These are phyloP conservation scores for Eupithecia insigniata DNA, from an alignment of 2,888 invertebrate species.

Conservation along the genomic window DNA sequence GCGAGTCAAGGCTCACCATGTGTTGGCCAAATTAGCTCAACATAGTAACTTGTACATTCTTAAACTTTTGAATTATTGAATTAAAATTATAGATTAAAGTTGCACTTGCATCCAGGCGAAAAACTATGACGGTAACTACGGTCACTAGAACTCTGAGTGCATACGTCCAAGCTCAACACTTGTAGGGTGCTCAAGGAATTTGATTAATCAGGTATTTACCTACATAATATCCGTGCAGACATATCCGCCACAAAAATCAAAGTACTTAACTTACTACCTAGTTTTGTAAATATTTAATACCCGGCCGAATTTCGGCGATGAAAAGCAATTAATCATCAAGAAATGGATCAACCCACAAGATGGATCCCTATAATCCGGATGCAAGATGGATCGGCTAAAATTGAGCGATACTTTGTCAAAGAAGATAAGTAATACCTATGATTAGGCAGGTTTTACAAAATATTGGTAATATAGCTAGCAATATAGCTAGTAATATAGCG, in stretches of 20 bases:
- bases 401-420: slow-evolving; percentile 3
- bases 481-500: too few relatives aligned
- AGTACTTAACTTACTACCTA: neutral
- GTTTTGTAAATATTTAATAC: neutral
- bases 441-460: neutral
- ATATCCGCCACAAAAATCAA: neutral
- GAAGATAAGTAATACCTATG: neutral
- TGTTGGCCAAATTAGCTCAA: neutral
- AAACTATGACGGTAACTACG: too few relatives aligned
- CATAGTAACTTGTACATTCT: neutral
- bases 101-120: neutral
- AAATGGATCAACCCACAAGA: slow-evolving; percentile 16
- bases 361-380: slow-evolving; percentile 14
- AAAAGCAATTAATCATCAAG: slow-evolving; percentile 37
- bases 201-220: neutral
- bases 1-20: neutral
- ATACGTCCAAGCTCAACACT: neutral
- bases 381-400: slow-evolving; percentile 15
- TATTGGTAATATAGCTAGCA: neutral
- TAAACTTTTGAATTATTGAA: neutral
- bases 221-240: neutral
- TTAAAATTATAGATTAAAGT: neutral
- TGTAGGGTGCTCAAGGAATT: neutral
- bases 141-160: neutral
- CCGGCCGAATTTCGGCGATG: neutral